Evolutionary conservation across 2,113 vertebrate species (phyloP), one percentile per base, ranked within the genome.

Genomic region (Capra hircus): DNA sequence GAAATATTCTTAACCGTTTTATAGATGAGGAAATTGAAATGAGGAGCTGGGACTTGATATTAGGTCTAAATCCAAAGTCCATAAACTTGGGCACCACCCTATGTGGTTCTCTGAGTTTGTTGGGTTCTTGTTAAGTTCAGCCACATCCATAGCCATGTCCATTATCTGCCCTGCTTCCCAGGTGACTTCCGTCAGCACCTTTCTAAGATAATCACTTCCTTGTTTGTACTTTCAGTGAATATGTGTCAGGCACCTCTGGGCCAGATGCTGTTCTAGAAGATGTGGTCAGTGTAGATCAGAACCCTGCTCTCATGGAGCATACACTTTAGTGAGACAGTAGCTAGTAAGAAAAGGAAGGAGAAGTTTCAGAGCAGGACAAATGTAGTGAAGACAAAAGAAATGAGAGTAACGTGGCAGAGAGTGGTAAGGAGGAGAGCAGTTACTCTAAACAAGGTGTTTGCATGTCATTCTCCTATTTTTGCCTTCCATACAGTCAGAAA

Each of bases 101-200:
- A 6, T 9, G 17, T 36, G 19, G 7, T 30, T 81, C 78, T 71
- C 53, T 5, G 57, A 30, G 71, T 27, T 25, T 48, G 53, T 40
- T 3, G n/a, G 12, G 1, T 48, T 83, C 87, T 40, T 48, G 28
- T 36, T 50, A 17, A 45, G 6, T 17, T 78, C 30, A 36, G 50
- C 33, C 71, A 45, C 2, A 0, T 19, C 30, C 30, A 27, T 0
- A 48, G 7, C 6, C 36, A 16, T 6, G 19, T 13, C 60, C 43
- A 10, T 28, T 21, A 15, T 25, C 87, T 60, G 4, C 15, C 53
- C 62, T 80, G 13, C 33, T 52, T 67, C 19, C 25, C 74, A 57
- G 78, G 23, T 17, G 67, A 48, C 40, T 33, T 8, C 57, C 36
- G 7, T 74, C 21, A 71, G 43, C 9, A 36, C 9, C 7, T 2